Evolutionary conservation across 2,113 vertebrate genomes (phyloP).

Genomic region (Aleadryas rufinucha): DNA sequence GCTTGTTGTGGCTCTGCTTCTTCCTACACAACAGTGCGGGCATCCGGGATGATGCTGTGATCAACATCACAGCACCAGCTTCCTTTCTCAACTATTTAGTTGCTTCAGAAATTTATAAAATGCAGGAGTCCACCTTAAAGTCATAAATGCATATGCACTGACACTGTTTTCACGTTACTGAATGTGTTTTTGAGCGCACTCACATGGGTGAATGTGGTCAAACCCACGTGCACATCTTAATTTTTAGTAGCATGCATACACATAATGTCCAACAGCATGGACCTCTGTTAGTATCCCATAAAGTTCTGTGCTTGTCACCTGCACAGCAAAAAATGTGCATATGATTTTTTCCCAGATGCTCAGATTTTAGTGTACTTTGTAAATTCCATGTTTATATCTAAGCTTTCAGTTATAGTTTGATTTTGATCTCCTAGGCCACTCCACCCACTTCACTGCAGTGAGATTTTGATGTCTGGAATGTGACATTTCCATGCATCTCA

Average conservation of each 20-base stretch:
- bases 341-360: not conserved
- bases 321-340: not conserved
- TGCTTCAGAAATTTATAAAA: not conserved
- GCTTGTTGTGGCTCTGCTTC: not conserved
- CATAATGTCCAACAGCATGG: not conserved
- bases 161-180: not conserved
- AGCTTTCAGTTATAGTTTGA: not conserved
- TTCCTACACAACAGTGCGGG: rapidly evolving
- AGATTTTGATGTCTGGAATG: not conserved
- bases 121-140: not conserved
- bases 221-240: rapidly evolving
- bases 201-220: not conserved
- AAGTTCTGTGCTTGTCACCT: not conserved
- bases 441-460: not conserved
- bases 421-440: not conserved
- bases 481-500: not conserved
- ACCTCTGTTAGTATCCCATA: not conserved
- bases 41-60: rapidly evolving
- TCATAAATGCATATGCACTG: not conserved
- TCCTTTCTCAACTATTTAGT: not conserved
- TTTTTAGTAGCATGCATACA: not conserved
- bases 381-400: not conserved
- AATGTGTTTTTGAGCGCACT: not conserved
- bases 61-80: not conserved
- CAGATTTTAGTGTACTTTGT: not conserved